Evolutionary conservation across 1,140 invertebrate genomes (phyloP).

Genomic region (Pantala flavescens): DNA sequence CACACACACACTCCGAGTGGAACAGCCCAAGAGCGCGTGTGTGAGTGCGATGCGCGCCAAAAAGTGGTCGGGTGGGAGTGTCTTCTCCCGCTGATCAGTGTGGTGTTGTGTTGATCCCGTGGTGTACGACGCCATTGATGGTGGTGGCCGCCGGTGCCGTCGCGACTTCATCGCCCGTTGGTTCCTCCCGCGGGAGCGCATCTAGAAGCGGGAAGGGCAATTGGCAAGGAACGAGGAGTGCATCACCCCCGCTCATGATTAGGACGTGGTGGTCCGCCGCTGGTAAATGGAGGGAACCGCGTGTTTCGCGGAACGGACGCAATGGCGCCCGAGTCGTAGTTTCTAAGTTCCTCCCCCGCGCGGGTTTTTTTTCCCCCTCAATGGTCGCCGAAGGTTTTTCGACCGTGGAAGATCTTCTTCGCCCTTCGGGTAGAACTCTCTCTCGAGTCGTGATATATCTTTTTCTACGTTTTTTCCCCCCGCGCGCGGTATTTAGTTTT

Average conservation of each 20-base stretch:
- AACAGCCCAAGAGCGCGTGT: constrained; percentile 13
- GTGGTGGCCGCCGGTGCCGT: background rate
- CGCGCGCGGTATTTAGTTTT: too few species aligned
- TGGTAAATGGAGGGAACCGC: background rate
- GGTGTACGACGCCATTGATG: background rate
- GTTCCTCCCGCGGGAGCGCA: background rate
- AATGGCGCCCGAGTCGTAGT: too few species aligned
- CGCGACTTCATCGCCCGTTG: background rate
- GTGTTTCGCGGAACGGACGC: too few species aligned
- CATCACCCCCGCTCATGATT: background rate
- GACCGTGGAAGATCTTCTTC: too few species aligned
- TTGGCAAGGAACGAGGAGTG: background rate
- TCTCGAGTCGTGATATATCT: too few species aligned
- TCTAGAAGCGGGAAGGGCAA: background rate
- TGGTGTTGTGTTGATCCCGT: background rate
- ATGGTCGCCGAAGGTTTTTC: too few species aligned
- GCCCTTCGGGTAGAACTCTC: too few species aligned
- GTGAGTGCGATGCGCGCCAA: constrained; percentile 8
- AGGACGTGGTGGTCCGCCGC: background rate
- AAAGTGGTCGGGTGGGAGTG: background rate
- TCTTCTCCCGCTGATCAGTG: background rate
- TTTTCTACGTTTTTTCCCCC: too few species aligned
- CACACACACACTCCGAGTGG: constrained; percentile 28
- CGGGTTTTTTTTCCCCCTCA: too few species aligned
- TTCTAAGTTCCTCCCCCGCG: too few species aligned